Conservation (phyloP, 2,888 invertebrate species). For the Lochmaea capreae region DNA sequence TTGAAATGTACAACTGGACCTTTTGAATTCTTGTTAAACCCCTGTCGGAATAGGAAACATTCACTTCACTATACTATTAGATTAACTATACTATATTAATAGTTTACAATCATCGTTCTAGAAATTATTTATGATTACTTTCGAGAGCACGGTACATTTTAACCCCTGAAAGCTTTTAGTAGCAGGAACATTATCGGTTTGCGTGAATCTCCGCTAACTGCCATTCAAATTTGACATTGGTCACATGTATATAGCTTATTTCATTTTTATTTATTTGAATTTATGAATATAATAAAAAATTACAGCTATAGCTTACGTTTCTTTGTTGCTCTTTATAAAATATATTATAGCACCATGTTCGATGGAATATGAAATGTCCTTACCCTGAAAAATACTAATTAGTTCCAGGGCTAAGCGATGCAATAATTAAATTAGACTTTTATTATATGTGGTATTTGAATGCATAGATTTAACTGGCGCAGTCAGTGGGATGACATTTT, state of each 20-base stretch:
- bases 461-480: no score
- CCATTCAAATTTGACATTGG: constrained; percentile 66
- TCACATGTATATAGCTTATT: constrained; percentile 62
- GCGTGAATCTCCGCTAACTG: constrained; percentile 63
- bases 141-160: constrained; percentile 40
- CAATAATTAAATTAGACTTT: no score
- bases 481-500: no score
- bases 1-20: no score
- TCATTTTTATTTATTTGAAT: constrained; percentile 60
- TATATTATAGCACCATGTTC: constrained; percentile 26
- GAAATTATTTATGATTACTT: constrained; percentile 38
- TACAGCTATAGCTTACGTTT: constrained; percentile 39
- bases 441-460: no score
- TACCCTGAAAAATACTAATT: no score
- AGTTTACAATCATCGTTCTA: constrained; percentile 1
- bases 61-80: background rate
- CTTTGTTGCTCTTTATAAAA: constrained; percentile 14
- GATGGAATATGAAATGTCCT: background rate
- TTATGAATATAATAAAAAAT: constrained; percentile 51
- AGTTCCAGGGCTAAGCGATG: no score
- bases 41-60: background rate
- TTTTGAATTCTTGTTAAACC: no score
- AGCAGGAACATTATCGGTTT: constrained; percentile 59
- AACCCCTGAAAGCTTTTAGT: constrained; percentile 63
- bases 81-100: constrained; percentile 6